A percentile compares a stretch with the other conserved stretches of the same genome.
Evolutionary conservation across 2,888 invertebrate genomes (phyloP).

Genomic region (Trilocha varians): DNA sequence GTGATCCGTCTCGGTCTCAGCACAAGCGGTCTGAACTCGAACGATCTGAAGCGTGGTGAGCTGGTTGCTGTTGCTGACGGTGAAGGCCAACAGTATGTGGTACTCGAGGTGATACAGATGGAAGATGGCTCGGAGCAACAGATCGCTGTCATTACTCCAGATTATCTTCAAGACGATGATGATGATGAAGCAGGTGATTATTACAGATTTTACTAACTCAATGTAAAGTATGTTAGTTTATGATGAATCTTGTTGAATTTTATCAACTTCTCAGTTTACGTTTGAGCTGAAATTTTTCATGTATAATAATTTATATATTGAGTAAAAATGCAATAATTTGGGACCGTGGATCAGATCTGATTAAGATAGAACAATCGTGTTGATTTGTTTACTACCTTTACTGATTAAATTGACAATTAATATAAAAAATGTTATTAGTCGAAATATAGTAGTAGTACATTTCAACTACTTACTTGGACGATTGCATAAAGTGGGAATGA

Average conservation of each 20-base stretch:
- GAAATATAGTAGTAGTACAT: no score
- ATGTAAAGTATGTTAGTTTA: no score
- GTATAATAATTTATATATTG: no score
- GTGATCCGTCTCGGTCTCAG: background rate
- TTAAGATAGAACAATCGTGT: no score
- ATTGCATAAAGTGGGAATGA: no score
- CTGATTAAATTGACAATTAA: no score
- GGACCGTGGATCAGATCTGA: no score
- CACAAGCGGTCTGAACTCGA: constrained; percentile 18
- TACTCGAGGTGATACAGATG: constrained; percentile 90
- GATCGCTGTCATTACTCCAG: constrained; percentile 71
- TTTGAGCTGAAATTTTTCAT: background rate
- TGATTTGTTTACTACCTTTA: no score
- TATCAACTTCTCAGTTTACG: background rate
- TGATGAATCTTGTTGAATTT: no score
- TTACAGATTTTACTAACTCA: constrained; percentile 24
- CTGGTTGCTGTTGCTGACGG: constrained; percentile 46
- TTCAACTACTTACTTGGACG: no score
- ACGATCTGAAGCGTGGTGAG: constrained; percentile 41
- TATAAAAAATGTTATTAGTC: no score
- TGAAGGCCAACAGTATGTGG: constrained; percentile 87
- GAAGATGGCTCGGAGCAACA: constrained; percentile 77
- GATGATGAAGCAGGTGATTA: constrained; percentile 16
- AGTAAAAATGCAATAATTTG: no score
- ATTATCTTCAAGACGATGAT: constrained; percentile 34